Evolutionary conservation across 2,888 invertebrate species (phyloP), one percentile per base, ranked within the genome.

Genomic region (Apocheima hispidaria): DNA sequence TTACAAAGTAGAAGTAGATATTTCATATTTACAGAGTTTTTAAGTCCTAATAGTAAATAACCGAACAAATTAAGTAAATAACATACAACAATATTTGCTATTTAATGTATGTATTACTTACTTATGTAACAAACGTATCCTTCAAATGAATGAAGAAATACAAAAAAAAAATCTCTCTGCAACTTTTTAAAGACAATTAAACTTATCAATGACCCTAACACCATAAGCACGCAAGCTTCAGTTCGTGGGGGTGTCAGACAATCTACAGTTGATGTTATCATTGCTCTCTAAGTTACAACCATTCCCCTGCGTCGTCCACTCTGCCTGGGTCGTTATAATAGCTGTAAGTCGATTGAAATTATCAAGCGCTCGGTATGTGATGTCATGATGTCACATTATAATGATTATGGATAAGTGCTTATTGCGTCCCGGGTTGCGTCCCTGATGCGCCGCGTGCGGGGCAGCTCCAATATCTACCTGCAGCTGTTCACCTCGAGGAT

Each of bases 361-460:
- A 44, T 54, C 53, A 35, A 30, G 23, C 23, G 18, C 36, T 16
- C 20, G 46, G 33, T 40, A 40, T 40, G 28, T 40, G 51, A 36
- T 35, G 53, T 35, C 53, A 35, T 40, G 51, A 36, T 35, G 53
- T 35, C 53, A 35, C 53, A 53, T 53, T 44, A 53, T 53, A 41
- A 41, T 52, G 52, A 52, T 53, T 40, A 23, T 16, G 35, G 33
- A 33, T 26, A 30, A 53, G 41, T 33, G 21, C 16, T 43, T 30
- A 21, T 41, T 41, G 40, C 21, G n/a, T 6, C 10, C 33, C 41
- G 43, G 43, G 43, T 41, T 33, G n/a, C 41, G 43, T 33, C n/a
- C n/a, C n/a, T n/a, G n/a, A n/a, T n/a, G n/a, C n/a, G n/a, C n/a
- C n/a, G n/a, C n/a, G n/a, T n/a, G n/a, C n/a, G n/a, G n/a, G n/a